A percentile compares a stretch with the other conserved stretches of the same genome.
Evolutionary conservation across 2,113 vertebrate genomes (phyloP).

Genomic region (Albula goreensis): DNA sequence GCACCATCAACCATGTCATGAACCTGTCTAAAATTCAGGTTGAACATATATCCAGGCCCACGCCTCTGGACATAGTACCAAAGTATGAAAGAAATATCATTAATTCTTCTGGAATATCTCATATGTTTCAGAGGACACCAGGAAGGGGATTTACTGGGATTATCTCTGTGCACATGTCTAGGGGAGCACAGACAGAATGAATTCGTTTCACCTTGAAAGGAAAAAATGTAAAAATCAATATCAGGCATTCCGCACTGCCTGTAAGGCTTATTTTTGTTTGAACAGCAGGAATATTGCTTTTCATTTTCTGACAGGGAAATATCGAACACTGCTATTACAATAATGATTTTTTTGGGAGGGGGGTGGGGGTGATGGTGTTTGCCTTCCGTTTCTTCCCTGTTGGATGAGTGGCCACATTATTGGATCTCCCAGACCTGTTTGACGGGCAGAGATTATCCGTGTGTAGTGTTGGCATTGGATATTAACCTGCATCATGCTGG

Average conservation of each 20-base stretch:
- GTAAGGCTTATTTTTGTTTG: background rate
- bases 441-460: conserved; percentile 1
- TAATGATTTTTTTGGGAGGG: conserved; percentile 16
- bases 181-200: background rate
- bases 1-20: conserved; percentile 1
- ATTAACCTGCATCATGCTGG: conserved; percentile 1
- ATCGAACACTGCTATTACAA: conserved; percentile 26
- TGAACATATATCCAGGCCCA: background rate
- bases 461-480: conserved; percentile 5
- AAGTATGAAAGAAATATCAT: background rate
- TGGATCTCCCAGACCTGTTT: background rate
- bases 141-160: background rate
- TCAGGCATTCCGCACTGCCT: background rate
- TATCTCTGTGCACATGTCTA: background rate
- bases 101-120: background rate
- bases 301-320: conserved; percentile 16
- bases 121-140: background rate
- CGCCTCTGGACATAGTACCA: background rate
- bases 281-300: background rate
- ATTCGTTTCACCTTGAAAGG: background rate
- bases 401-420: background rate
- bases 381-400: conserved; percentile 11
- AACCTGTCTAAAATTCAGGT: background rate
- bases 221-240: conserved; percentile 22
- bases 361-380: background rate